phyloP scores from a whole-genome alignment of 2,888 invertebrate genomes.

The Chorisops tibialis region DNA sequence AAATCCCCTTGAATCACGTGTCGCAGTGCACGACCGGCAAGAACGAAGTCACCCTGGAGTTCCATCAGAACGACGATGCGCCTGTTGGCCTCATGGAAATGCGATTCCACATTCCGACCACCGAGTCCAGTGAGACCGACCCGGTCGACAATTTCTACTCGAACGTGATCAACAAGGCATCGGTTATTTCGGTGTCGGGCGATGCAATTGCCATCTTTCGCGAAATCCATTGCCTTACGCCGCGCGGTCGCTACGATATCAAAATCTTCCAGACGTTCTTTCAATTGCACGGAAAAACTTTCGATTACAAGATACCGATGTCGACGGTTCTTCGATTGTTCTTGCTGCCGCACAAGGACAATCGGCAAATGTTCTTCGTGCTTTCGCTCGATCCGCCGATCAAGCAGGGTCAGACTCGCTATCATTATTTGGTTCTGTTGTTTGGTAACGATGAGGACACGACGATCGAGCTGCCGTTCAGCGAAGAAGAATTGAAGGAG shows the following conservation, averaged over 20 bases:
- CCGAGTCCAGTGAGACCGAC: conserved; percentile 82
- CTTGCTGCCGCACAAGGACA: conserved; percentile 93
- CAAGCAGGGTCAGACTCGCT: conserved; percentile 98
- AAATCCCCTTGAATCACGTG: conserved; percentile 93
- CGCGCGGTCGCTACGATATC: conserved; percentile 87
- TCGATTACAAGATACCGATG: conserved; percentile 99
- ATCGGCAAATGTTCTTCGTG: conserved; percentile 97
- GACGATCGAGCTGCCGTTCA: conserved; percentile 83
- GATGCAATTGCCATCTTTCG: conserved; percentile 96
- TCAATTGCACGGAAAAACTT: conserved; percentile 95
- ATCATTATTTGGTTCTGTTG: conserved; percentile 90
- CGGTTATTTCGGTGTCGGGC: conserved; percentile 95
- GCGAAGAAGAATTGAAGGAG: conserved; percentile 86
- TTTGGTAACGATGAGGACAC: conserved; percentile 95
- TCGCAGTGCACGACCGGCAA: conserved; percentile 95
- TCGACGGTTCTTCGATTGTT: conserved; percentile 93
- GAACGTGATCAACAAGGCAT: conserved; percentile 95
- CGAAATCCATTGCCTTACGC: conserved; percentile 96
- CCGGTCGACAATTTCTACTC: conserved; percentile 96
- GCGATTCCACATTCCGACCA: conserved; percentile 95
- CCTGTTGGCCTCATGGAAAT: conserved; percentile 96
- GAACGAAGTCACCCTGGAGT: conserved; percentile 97
- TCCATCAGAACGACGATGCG: conserved; percentile 98
- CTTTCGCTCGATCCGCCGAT: conserved; percentile 98
- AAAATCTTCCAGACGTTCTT: conserved; percentile 87